phyloP scores from a whole-genome alignment of 2,113 vertebrate genomes.

The Variabilichromis moorii region DNA sequence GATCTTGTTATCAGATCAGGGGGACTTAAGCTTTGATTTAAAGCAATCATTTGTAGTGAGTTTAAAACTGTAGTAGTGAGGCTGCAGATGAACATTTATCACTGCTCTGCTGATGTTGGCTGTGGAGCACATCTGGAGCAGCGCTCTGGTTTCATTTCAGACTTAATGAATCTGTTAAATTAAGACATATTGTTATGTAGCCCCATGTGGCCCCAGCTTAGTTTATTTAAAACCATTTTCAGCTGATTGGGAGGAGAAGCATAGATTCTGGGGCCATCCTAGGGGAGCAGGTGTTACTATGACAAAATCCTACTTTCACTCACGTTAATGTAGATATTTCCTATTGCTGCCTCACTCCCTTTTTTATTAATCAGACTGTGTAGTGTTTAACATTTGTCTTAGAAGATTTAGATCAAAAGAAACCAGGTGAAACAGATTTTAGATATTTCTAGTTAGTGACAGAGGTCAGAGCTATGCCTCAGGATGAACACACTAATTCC shows the following conservation, averaged over 20 bases:
- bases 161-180: background rate
- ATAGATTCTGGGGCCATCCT: background rate
- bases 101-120: background rate
- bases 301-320: background rate
- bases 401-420: background rate
- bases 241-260: background rate
- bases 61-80: background rate
- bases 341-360: background rate
- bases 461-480: background rate
- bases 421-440: background rate
- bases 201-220: background rate
- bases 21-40: background rate
- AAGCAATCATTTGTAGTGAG: background rate
- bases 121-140: background rate
- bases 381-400: background rate
- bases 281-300: background rate
- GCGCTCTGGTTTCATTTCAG: background rate
- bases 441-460: background rate
- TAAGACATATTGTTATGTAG: background rate
- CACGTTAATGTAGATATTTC: background rate
- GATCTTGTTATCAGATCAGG: background rate
- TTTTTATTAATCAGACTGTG: background rate
- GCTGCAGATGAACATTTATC: background rate
- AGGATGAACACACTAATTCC: background rate
- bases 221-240: slow-evolving; percentile 2